A percentile compares a stretch with the other conserved stretches of the same genome.
These are phyloP conservation scores for Calameuta pallipes DNA, from an alignment of 2,888 invertebrate genomes.

Conservation along the genomic window DNA sequence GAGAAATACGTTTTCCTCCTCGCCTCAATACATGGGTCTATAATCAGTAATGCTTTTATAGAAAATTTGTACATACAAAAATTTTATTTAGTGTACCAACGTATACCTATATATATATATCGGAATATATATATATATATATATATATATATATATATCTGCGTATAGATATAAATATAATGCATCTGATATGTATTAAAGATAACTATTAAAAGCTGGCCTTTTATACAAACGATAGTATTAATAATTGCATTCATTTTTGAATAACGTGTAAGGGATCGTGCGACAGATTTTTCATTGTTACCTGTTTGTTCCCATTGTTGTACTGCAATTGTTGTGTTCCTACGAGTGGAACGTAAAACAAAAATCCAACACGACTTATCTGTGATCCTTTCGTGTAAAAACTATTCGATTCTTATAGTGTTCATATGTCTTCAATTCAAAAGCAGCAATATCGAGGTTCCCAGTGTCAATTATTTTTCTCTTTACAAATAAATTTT, in stretches of 20 bases:
- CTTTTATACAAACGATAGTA: constrained; percentile 37
- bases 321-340: neutral
- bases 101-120: constrained; percentile 31
- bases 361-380: neutral
- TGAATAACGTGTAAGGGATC: neutral
- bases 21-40: constrained; percentile 63
- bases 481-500: too few species aligned
- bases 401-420: neutral
- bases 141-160: constrained; percentile 25
- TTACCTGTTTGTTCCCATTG: too few species aligned
- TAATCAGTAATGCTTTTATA: constrained; percentile 47
- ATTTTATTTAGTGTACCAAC: constrained; percentile 37
- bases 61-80: constrained; percentile 48
- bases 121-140: constrained; percentile 32
- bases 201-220: constrained; percentile 48
- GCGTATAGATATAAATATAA: constrained; percentile 21
- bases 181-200: constrained; percentile 17
- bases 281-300: neutral
- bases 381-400: neutral
- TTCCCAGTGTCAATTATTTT: neutral
- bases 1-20: constrained; percentile 58
- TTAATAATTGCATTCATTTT: neutral
- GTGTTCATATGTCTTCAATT: neutral
- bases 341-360: neutral
- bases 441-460: neutral